Evolutionary conservation across 2,113 vertebrate species (phyloP).

Genomic region (Lutjanus erythropterus): DNA sequence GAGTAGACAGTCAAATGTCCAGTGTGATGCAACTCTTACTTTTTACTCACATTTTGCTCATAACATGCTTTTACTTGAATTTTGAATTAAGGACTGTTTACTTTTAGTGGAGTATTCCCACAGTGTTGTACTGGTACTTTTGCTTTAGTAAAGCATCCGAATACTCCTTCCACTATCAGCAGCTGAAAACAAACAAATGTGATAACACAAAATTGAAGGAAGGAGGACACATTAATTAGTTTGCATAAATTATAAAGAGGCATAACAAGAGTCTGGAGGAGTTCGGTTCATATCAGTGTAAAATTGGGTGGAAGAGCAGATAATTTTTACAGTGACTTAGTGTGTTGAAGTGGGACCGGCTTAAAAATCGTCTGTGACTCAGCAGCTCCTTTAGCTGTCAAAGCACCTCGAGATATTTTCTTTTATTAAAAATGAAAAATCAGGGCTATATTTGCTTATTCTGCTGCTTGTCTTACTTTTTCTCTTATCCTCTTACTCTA

Average conservation of each 20-base stretch:
- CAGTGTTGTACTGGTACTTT: background rate
- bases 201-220: background rate
- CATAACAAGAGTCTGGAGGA: background rate
- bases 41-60: background rate
- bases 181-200: conserved; percentile 14
- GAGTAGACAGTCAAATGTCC: too few species aligned
- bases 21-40: too few species aligned
- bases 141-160: background rate
- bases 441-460: background rate
- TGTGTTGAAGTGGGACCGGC: too few species aligned
- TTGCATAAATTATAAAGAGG: conserved; percentile 7
- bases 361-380: conserved; percentile 1
- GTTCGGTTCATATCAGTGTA: conserved; percentile 6
- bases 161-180: background rate
- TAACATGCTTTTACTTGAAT: background rate
- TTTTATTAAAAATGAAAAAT: conserved; percentile 2
- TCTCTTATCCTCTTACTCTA: conserved; percentile 14
- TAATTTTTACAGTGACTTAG: background rate
- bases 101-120: background rate
- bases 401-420: conserved; percentile 2
- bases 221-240: background rate
- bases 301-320: background rate
- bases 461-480: conserved; percentile 18
- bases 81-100: background rate
- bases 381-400: background rate